Base-by-base conservation (phyloP, 2,888 invertebrate genomes). In the Scrobipalpa atriplicella region DNA sequence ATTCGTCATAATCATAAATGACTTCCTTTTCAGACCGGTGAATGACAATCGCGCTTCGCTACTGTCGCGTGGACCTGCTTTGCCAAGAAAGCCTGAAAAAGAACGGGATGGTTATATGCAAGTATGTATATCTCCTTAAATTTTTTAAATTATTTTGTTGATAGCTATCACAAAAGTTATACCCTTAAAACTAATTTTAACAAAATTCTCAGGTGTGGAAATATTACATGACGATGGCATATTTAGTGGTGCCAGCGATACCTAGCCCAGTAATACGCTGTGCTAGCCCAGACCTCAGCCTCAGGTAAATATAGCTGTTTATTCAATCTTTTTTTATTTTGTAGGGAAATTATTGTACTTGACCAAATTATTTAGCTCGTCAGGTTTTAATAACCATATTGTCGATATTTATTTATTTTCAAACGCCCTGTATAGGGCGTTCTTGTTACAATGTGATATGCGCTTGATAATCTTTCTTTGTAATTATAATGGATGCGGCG, bases 1-100 rank as follows among this genome's bases (percentile, higher is more conserved):
- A n/a, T n/a, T n/a, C n/a, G n/a, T n/a, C n/a, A n/a, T n/a, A n/a
- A n/a, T n/a, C n/a, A n/a, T n/a, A n/a, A n/a, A n/a, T 7, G 8
- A 1, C 7, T 58, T 9, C 67, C 64, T 71, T 85, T 92, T 71
- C 86, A 98, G 98, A 18, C 99, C 99, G 13, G 97, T 98, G 36
- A 99, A 97, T 85, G 99, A 99, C 85, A 99, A 98, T 81, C 95
- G 99, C 73, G 99, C 99, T 0, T 99, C 99, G 0, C 93, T 99
- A 29, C 90, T 99, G 69, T 92, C 92, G 0, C 94, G 99, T 67
- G 96, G 97, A 73, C 97, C 98, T 7, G 96, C 98, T 0, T 94
- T 97, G 6, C 96, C 97, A 0, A 95, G 98, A 78, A 98, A 98
- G 83, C 96, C 98, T 9, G 96, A 98, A 66, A 98, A 97, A 74